Percentiles rank a stretch among this genome's conserved stretches.
Evolutionary conservation across 2,113 vertebrate genomes (phyloP).

Genomic region (Notarius quadriscutis): DNA sequence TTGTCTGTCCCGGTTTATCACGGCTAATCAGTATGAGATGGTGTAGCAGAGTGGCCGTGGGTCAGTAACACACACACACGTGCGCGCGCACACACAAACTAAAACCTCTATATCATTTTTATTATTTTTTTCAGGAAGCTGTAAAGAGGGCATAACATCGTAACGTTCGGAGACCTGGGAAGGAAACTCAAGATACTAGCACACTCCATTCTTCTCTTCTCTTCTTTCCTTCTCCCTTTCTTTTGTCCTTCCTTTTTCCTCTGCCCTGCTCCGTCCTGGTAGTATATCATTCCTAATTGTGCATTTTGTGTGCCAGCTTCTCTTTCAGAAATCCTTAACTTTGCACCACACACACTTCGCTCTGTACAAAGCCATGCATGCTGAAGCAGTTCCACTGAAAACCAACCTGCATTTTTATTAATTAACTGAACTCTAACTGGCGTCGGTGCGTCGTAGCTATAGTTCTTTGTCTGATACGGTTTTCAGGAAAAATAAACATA

Average conservation of each 20-base stretch:
- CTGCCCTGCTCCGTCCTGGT: conserved; percentile 44
- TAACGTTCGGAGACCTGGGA: conserved; percentile 60
- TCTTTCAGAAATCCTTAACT: conserved; percentile 18
- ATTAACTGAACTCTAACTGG: conserved; percentile 24
- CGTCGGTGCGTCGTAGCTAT: conserved; percentile 38
- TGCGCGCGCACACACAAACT: conserved; percentile 27
- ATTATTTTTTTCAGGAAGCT: conserved; percentile 65
- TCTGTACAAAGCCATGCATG: conserved; percentile 53
- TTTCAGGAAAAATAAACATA: conserved; percentile 10
- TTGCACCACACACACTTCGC: conserved; percentile 26
- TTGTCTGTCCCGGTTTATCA: conserved; percentile 98
- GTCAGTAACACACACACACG: conserved; percentile 65
- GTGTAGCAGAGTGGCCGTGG: conserved; percentile 83
- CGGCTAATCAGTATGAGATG: conserved; percentile 99
- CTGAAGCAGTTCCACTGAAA: conserved; percentile 24
- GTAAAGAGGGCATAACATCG: conserved; percentile 62
- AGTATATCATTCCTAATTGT: conserved; percentile 77
- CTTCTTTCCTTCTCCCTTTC: conserved; percentile 57
- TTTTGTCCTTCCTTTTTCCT: conserved; percentile 32
- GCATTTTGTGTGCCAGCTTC: conserved; percentile 65
- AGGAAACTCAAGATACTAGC: conserved; percentile 76
- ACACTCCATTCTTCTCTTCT: conserved; percentile 64
- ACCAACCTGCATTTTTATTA: conserved; percentile 31
- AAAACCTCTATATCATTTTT: background rate
- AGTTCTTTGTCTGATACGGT: conserved; percentile 33